A percentile compares a stretch with the other conserved stretches of the same genome.
Conservation (phyloP, 2,113 vertebrate species). For the Loxodonta africana region DNA sequence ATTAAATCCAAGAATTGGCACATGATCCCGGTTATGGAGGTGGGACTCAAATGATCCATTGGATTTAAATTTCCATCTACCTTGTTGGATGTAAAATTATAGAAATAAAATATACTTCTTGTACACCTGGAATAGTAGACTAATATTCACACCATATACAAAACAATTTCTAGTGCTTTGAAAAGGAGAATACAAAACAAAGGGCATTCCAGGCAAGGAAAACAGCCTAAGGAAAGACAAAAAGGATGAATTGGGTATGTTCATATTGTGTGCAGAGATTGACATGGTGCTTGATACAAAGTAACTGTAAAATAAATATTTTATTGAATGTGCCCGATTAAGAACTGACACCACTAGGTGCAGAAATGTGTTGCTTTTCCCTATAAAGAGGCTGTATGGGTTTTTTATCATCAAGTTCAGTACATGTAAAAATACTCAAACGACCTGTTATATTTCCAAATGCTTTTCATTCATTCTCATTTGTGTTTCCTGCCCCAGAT, state of each 20-base stretch:
- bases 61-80: slow-evolving; percentile 32
- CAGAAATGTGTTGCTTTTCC: slow-evolving; percentile 20
- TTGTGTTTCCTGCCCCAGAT: not conserved
- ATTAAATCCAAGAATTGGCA: not conserved
- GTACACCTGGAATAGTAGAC: not conserved
- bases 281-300: not conserved
- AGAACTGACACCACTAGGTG: not conserved
- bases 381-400: not conserved
- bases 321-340: not conserved
- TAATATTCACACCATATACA: not conserved
- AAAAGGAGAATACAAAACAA: not conserved
- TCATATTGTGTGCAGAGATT: not conserved
- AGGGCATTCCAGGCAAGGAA: not conserved
- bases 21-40: not conserved
- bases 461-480: not conserved
- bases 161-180: not conserved
- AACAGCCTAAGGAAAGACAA: not conserved
- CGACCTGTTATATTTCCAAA: not conserved
- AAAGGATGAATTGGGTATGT: not conserved
- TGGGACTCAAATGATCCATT: not conserved
- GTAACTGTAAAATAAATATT: slow-evolving; percentile 18
- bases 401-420: not conserved
- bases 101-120: slow-evolving; percentile 41
- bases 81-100: not conserved
- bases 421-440: not conserved